Base-by-base conservation (phyloP, 2,113 vertebrate genomes). In the Mobula birostris region DNA sequence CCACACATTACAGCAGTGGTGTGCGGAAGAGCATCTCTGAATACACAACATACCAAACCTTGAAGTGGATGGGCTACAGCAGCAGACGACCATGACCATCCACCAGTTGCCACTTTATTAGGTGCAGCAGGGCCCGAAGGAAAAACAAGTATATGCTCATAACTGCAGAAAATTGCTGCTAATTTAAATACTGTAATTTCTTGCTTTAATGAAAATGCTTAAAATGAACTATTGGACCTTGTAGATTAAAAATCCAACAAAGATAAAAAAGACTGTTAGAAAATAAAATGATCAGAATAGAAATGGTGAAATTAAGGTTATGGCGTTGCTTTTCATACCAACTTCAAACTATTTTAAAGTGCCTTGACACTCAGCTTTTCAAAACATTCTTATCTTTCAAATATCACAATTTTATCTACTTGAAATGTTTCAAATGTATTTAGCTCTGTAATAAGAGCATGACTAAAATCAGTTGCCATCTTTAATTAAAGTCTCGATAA, bases 241-340 rank as follows among this genome's bases (percentile, higher is more conserved):
- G 29, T 29, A 66, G 29, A 29, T 90, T 90, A 32, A n/a, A 66
- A n/a, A n/a, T 74, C 21, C 72, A 48, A 74, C 72, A 19, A 24
- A 74, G 72, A n/a, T 32, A 90, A 90, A 88, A 14, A 32, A 29
- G 11, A 19, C 58, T 14, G 17, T 17, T 2, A 88, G 77, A 78
- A 48, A 48, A 78, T 78, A 79, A 79, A n/a, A 63, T 87, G 83
- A 87, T 87, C 58, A 88, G 27, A 88, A 63, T 88, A 29, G 63
- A 88, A 63, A 63, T 88, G 85, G 58, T 66, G 48, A n/a, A 63
- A 90, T 90, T 66, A 90, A 90, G 27, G 12, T 29, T n/a, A 12
- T 4, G 15, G 58, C 58, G n/a, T 63, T 24, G 61, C 61, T 88
- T n/a, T 88, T 88, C 3, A 48, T 48, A 4, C 29, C 3, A 66